Conservation (phyloP, 2,113 vertebrate species). For the Phycodurus eques region DNA sequence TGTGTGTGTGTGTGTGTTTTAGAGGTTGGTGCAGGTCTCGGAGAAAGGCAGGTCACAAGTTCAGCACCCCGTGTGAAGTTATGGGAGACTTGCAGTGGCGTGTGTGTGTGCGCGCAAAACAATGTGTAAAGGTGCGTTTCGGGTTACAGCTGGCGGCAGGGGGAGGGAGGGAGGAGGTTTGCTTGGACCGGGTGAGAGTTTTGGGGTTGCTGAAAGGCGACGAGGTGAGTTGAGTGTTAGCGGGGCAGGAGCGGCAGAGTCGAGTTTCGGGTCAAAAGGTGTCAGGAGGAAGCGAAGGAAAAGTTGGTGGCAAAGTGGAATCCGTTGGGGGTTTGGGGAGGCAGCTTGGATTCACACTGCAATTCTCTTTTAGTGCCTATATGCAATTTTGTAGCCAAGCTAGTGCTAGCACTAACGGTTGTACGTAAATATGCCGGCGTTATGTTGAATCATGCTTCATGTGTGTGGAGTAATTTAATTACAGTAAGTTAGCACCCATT, state of each 20-base stretch:
- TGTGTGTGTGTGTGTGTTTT: not conserved
- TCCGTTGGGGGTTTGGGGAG: not conserved
- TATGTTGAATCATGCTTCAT: too few relatives aligned
- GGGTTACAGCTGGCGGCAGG: conserved; percentile 47
- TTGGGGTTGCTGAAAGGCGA: conserved; percentile 39
- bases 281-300: conserved; percentile 4
- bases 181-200: conserved; percentile 35
- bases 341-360: not conserved
- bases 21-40: not conserved
- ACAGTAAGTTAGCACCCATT: too few relatives aligned
- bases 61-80: conserved; percentile 57
- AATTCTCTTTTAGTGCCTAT: too few relatives aligned
- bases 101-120: conserved; percentile 12
- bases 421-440: too few relatives aligned
- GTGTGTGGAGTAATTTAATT: too few relatives aligned
- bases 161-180: not conserved
- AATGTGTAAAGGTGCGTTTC: conserved; percentile 56
- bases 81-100: conserved; percentile 49
- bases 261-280: conserved; percentile 47
- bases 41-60: conserved; percentile 6
- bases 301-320: conserved; percentile 3
- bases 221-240: conserved; percentile 44
- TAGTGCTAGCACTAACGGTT: too few relatives aligned
- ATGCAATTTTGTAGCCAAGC: too few relatives aligned
- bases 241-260: conserved; percentile 35